Evolutionary conservation across 2,797 vertebrate genomes (phyloP).

Genomic region (Coregonus ussuriensis): DNA sequence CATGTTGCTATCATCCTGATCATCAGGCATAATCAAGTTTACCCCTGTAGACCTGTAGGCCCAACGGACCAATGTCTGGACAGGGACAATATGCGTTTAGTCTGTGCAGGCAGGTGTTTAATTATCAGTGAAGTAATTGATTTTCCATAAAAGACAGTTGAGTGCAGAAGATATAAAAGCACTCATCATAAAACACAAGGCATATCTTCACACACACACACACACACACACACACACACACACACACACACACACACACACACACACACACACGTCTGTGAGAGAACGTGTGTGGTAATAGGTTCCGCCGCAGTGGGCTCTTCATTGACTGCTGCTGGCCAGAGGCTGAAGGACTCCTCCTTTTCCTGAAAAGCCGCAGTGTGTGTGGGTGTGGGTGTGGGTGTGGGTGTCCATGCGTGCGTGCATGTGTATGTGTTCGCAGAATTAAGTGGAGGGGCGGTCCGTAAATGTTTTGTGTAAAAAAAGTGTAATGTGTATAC

Average conservation of each 20-base stretch:
- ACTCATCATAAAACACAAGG: background rate
- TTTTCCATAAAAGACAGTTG: constrained; percentile 17
- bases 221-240: no score
- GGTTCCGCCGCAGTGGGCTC: constrained; percentile 69
- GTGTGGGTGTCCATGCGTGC: constrained; percentile 15
- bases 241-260: no score
- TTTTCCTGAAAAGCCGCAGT: background rate
- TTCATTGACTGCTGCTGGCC: constrained; percentile 50
- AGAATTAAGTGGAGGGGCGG: no score
- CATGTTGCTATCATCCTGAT: no score
- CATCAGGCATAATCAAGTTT: no score
- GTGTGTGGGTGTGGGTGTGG: constrained; percentile 12
- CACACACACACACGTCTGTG: no score
- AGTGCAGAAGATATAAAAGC: background rate
- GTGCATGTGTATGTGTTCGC: background rate
- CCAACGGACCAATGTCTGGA: no score
- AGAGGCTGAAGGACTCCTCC: constrained; percentile 21
- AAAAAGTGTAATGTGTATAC: no score
- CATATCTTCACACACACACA: background rate
- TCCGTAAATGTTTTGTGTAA: no score
- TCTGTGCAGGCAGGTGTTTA: constrained; percentile 6
- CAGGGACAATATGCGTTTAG: no score
- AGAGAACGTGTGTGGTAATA: constrained; percentile 48
- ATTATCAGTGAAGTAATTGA: constrained; percentile 16
- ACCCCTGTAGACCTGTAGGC: no score